Percentiles rank a stretch among this genome's conserved stretches.
Evolutionary conservation across 2,888 invertebrate species (phyloP).

Genomic region (Linnaemya vulpina): DNA sequence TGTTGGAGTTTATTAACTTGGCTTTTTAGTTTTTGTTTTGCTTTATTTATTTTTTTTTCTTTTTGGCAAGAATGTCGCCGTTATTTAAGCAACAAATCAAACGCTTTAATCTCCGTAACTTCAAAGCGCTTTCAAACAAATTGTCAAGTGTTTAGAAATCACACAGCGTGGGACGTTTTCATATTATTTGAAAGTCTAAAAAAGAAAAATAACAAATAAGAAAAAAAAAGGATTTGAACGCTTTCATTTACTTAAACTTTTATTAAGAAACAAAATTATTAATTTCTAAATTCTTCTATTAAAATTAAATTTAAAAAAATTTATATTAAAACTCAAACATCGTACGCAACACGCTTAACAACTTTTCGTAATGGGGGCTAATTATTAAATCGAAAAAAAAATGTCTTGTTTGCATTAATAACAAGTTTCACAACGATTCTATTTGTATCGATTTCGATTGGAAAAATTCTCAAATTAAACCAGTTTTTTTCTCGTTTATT

Average conservation of each 20-base stretch:
- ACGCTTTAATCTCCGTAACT: neutral
- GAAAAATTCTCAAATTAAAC: conserved; percentile 26
- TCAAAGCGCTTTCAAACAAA: conserved; percentile 18
- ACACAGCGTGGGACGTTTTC: conserved; percentile 40
- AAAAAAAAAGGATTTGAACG: neutral
- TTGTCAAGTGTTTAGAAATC: conserved; percentile 38
- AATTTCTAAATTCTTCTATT: too few relatives aligned
- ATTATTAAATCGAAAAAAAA: neutral
- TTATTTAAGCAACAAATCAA: conserved; percentile 32
- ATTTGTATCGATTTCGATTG: neutral
- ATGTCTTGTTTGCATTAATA: neutral
- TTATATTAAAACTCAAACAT: neutral
- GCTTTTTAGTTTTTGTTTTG: conserved; percentile 20
- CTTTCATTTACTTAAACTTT: conserved; percentile 8
- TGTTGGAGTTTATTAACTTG: conserved; percentile 51
- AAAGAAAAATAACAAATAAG: too few relatives aligned
- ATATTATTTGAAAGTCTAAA: neutral
- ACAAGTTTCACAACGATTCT: neutral
- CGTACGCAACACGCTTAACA: neutral
- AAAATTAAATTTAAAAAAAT: too few relatives aligned
- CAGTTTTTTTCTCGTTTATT: conserved; percentile 12
- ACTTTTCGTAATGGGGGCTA: neutral
- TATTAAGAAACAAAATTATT: neutral
- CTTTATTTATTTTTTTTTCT: neutral
- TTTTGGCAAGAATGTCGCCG: conserved; percentile 43